Evolutionary conservation across 2,797 vertebrate species (phyloP), one percentile per base, ranked within the genome.

Genomic region (Sebastolobus altivelis): DNA sequence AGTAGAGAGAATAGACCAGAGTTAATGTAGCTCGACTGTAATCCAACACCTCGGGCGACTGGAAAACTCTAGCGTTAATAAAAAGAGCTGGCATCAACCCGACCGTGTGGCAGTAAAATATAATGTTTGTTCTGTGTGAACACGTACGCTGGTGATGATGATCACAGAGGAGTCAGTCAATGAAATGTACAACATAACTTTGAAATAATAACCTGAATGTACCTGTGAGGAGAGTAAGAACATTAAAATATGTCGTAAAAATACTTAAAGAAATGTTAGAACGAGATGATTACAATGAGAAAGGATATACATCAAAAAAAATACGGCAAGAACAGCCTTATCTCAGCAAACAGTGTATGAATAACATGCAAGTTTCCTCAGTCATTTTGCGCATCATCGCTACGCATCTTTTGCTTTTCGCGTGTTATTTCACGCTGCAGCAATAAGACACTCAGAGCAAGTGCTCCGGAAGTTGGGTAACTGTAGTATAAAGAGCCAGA

Each of bases 21-120:
- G 69, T 88, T 91, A 82, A 82, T 74, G 79, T 77, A 81, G 40
- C 84, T 86, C 25, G 71, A 22, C 81, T 86, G 86, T 88, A 92
- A 94, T 90, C 67, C 40, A 76, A 49, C 82, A 72, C 88, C 76
- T 81, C 38, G 11, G 87, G 90, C 87, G 8, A 71, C 59, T 87
- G 81, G 88, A 90, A 82, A 87, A 87, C 73, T 76, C 79, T 40
- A 16, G 14, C 22, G 56, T 68, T 71, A 58, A 74, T 75, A 78
- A 88, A 55, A 63, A 70, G 18, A 58, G 59, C 80, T 89, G 84
- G 76, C 77, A 76, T 81, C 77, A 16, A 43, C 68, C 69, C 5
- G 2, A 37, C 65, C 35, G 18, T n/a, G 46, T 33, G 25, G 35
- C 58, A 60, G 49, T 35, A 61, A 40, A 60, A 8, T 2, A 43